Evolutionary conservation across 2,888 invertebrate genomes (phyloP).

Genomic region (Pedicia rivosa): DNA sequence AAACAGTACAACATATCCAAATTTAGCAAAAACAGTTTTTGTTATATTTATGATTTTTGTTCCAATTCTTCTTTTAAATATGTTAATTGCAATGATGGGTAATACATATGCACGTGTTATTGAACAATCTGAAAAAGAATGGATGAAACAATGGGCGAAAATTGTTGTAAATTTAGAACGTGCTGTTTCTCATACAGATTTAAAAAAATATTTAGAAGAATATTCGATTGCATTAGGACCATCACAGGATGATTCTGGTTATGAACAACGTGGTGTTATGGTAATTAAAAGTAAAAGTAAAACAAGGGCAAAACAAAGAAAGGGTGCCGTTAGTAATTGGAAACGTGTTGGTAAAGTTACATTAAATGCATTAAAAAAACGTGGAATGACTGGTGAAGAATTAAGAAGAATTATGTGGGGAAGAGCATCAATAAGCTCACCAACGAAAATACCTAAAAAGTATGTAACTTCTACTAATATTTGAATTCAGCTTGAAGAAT

Average conservation of each 20-base stretch:
- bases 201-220: constrained; percentile 81
- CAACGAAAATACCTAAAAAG: constrained; percentile 52
- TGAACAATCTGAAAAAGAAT: constrained; percentile 96
- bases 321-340: constrained; percentile 94
- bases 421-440: constrained; percentile 72
- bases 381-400: constrained; percentile 75
- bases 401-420: constrained; percentile 83
- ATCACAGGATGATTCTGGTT: constrained; percentile 57
- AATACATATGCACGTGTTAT: constrained; percentile 98
- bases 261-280: constrained; percentile 86
- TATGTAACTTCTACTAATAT: constrained; percentile 16
- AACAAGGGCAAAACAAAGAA: constrained; percentile 88
- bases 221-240: constrained; percentile 88
- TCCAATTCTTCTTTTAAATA: constrained; percentile 89
- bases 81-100: constrained; percentile 99
- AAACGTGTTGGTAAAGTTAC: constrained; percentile 88
- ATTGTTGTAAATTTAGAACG: constrained; percentile 93
- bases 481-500: not conserved
- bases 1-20: constrained; percentile 76
- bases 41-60: constrained; percentile 96
- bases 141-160: constrained; percentile 99
- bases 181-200: constrained; percentile 78
- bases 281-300: constrained; percentile 96
- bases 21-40: constrained; percentile 89
- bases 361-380: constrained; percentile 61